Base-by-base conservation (phyloP, 2,113 vertebrate species). In the Prinia subflava region DNA sequence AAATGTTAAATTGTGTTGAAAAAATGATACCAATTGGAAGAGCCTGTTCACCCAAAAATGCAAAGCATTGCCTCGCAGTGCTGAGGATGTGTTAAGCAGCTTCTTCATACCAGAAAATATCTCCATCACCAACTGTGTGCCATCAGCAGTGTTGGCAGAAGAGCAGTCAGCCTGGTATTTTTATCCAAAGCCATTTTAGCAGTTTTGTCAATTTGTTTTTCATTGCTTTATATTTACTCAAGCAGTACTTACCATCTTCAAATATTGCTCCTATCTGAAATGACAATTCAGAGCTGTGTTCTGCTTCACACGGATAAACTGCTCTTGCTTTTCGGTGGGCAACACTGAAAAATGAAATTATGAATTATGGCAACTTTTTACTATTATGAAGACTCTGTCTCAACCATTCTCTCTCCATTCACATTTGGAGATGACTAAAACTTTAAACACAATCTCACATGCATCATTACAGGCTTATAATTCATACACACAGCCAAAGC, bases 231-330 rank as follows among this genome's bases (percentile, higher is more conserved):
- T 62, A 81, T 91, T 95, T 90, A 92, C 87, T 87, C 52, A 81
- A 63, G 63, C 64, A 92, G 57, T 96, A 98, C 99, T 99, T 98
- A 99, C 99, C 99, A 89, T 98, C 98, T 94, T 98, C 98, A 98
- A 99, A 99, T 98, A 99, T 98, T 76, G 98, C 99, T 92, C 99
- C 99, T 94, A 98, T 98, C 97, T 99, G 98, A 98, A 99, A 99
- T 85, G 99, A 99, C 96, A 99, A 96, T 97, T 99, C 99, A 6
- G 99, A 99, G 96, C 98, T 99, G 91, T 99, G 99, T 87, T 99
- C 99, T 69, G 99, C 99, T 96, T 99, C 99, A 70, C 99, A 99
- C 5, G 99, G 98, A 96, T 99, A 99, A 95, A 99, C 99, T 4
- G 99, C 99, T 92, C 98, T 99, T 93, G 99, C 99, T 98, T 99